These are phyloP conservation scores for Serrognathus titanus DNA, from an alignment of 2,888 invertebrate species.

Conservation along the genomic window DNA sequence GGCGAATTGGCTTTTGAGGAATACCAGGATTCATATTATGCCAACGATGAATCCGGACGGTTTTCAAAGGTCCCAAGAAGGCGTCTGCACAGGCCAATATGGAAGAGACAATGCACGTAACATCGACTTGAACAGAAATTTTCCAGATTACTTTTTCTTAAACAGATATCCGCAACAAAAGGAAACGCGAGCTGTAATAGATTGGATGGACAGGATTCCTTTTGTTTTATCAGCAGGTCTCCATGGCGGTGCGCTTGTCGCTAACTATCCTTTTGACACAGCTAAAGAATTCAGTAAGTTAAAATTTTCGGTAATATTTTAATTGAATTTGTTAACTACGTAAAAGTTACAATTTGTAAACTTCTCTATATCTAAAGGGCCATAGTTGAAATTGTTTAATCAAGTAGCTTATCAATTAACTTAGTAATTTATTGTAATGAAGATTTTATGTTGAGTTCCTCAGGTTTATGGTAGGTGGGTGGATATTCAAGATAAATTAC, in stretches of 20 bases:
- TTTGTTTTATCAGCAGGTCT: conserved; percentile 64
- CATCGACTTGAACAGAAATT: conserved; percentile 58
- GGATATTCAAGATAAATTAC: too few species aligned
- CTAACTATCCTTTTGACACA: conserved; percentile 68
- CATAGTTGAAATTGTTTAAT: neutral
- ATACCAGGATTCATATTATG: conserved; percentile 68
- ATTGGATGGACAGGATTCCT: conserved; percentile 56
- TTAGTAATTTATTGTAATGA: too few species aligned
- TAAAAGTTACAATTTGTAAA: neutral
- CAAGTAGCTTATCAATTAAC: neutral
- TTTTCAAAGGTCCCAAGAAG: conserved; percentile 47
- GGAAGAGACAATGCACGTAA: conserved; percentile 37
- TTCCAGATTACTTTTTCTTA: conserved; percentile 57
- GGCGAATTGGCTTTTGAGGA: conserved; percentile 59
- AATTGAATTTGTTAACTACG: too few species aligned
- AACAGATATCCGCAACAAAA: conserved; percentile 50
- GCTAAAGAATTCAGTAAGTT: conserved; percentile 44
- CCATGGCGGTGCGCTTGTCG: conserved; percentile 64
- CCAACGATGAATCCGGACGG: conserved; percentile 78
- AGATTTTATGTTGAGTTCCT: too few species aligned
- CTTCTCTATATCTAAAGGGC: neutral
- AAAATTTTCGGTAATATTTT: neutral
- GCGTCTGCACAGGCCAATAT: conserved; percentile 32
- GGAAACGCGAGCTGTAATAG: conserved; percentile 58
- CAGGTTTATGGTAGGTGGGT: too few species aligned